Conservation (phyloP, 1,140 invertebrate genomes). For the Macrotrachela quadricornifera region DNA sequence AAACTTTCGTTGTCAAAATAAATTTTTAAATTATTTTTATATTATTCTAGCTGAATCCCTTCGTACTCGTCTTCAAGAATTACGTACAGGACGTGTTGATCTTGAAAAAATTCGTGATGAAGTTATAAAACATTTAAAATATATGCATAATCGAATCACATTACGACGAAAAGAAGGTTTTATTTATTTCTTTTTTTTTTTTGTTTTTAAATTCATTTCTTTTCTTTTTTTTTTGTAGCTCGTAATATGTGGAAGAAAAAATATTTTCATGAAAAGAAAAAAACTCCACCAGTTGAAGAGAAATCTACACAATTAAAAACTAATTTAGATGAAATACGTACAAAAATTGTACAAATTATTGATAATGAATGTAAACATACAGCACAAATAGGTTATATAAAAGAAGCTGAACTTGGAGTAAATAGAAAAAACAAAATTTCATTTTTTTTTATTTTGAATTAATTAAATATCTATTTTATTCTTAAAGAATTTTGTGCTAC, state of each 20-base stretch:
- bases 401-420: constrained; percentile 14
- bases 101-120: not conserved
- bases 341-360: too few relatives aligned
- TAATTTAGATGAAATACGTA: constrained; percentile 4
- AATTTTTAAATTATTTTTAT: too few relatives aligned
- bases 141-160: not conserved
- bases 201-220: too few relatives aligned
- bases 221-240: constrained; percentile 14
- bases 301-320: constrained; percentile 22
- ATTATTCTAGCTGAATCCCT: too few relatives aligned
- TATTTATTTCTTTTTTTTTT: too few relatives aligned
- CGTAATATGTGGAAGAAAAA: constrained; percentile 32
- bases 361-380: constrained; percentile 2
- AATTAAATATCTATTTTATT: not conserved
- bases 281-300: constrained; percentile 29
- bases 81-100: not conserved
- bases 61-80: not conserved
- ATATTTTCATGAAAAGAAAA: constrained; percentile 33
- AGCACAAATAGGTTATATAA: constrained; percentile 12
- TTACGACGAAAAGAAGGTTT: constrained; percentile 6
- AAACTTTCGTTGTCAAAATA: too few relatives aligned
- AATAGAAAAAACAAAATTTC: constrained; percentile 16
- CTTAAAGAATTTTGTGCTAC: constrained; percentile 17
- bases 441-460: not conserved
- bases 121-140: constrained; percentile 3